Base-by-base conservation (phyloP, 2,797 vertebrate species). In the Morelia viridis region DNA sequence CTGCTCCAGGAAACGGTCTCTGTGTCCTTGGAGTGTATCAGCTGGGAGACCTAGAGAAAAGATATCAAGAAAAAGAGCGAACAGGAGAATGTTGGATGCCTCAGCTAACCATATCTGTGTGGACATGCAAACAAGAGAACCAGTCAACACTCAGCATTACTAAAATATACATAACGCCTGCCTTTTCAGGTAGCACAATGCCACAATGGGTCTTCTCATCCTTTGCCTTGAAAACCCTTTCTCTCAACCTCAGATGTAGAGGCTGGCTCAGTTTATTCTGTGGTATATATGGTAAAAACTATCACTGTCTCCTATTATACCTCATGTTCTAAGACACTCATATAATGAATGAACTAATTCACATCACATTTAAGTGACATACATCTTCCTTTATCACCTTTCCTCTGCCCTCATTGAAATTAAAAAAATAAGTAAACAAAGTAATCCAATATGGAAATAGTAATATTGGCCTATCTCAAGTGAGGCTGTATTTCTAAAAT, bases 1-100 rank as follows among this genome's bases (percentile, higher is more conserved):
- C 97, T 99, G 99, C 95, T 99, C 99, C 97, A 99, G 98, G 97
- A 99, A 99, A 90, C 99, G 99, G 97, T 99, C 99, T 95, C 99
- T 98, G 97, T 99, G 99, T 91, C 99, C 99, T 97, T 99, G 98
- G 91, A 99, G 98, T 0, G 99, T 99, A 95, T 99, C 99, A 0
- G 99, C 99, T 0, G 99, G 99, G 96, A 99, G 98, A 97, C 99
- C 99, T 99, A 97, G 41, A 91, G 87, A 91, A 94, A 57, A 94
- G 60, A 57, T 19, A 7, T 5, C 7, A n/a, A n/a, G 41, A 57
- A 83, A 57, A 92, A 50, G 11, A 65, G 0, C 88, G 65, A 56
- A 28, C 28, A n/a, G 0, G 64, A 35, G 89, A 92, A 65, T 0
- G 41, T 0, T 80, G 84, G 35, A 0, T 0, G 5, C 7, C 0